phyloP scores from a whole-genome alignment of 1,140 invertebrate genomes.

The Stenopsyche tienmushanensis region DNA sequence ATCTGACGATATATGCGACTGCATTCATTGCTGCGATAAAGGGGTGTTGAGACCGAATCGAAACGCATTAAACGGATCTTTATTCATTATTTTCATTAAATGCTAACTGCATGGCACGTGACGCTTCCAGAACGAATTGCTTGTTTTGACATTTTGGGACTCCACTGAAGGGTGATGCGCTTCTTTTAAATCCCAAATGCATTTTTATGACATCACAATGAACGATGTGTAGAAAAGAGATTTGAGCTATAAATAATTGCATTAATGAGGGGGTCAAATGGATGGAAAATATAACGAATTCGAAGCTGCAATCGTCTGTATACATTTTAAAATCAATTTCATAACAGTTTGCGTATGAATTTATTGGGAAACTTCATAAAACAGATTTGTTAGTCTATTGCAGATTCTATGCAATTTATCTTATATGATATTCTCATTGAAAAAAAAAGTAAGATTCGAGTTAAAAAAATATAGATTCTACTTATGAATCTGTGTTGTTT shows the following conservation, averaged over 20 bases:
- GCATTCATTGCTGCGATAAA: conserved; percentile 12
- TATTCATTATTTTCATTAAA: conserved; percentile 23
- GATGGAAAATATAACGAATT: too few species aligned
- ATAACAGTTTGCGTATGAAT: too few species aligned
- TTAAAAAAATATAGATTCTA: too few species aligned
- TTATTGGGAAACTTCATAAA: too few species aligned
- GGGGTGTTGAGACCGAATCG: conserved; percentile 9
- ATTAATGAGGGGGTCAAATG: too few species aligned
- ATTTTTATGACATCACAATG: neutral
- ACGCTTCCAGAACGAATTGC: conserved; percentile 6
- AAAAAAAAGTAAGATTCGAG: too few species aligned
- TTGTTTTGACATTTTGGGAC: conserved; percentile 15
- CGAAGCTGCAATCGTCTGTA: too few species aligned
- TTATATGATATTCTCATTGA: too few species aligned
- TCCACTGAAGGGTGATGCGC: conserved; percentile 6
- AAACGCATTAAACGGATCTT: conserved; percentile 12
- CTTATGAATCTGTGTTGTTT: too few species aligned
- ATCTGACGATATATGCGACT: neutral
- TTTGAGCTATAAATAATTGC: neutral
- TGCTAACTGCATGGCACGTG: neutral
- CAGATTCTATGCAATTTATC: too few species aligned
- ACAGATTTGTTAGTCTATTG: too few species aligned
- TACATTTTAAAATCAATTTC: too few species aligned
- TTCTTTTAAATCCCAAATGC: neutral
- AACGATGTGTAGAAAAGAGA: neutral